Evolutionary conservation across 2,888 invertebrate species (phyloP).

Genomic region (Ferdinandea cuprea): DNA sequence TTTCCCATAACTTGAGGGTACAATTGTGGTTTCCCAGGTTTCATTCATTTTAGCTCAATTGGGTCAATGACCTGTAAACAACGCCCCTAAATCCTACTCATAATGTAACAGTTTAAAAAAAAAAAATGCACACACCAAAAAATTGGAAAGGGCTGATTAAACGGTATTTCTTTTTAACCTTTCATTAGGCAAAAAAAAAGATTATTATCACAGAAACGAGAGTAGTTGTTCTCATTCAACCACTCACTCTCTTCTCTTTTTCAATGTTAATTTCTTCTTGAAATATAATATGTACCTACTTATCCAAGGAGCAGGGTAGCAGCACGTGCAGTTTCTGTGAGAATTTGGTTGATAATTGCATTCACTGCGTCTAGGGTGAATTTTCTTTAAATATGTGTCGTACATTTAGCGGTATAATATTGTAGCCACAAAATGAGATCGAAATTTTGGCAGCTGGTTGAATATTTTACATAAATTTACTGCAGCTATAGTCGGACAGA

Average conservation of each 20-base stretch:
- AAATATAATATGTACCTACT: constrained; percentile 18
- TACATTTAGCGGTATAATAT: too few relatives aligned
- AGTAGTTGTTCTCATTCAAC: constrained; percentile 45
- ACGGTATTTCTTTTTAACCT: background rate
- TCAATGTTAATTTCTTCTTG: background rate
- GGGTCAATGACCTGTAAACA: constrained; percentile 22
- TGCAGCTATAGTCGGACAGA: too few relatives aligned
- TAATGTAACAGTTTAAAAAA: background rate
- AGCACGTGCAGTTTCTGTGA: constrained; percentile 9
- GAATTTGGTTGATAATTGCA: too few relatives aligned
- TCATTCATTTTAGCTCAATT: background rate
- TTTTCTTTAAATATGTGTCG: too few relatives aligned
- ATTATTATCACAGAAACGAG: constrained; percentile 32
- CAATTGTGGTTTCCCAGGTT: constrained; percentile 13
- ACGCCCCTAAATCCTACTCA: background rate
- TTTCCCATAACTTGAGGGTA: background rate
- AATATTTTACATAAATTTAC: background rate
- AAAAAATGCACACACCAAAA: background rate
- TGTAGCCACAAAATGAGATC: too few relatives aligned
- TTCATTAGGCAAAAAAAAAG: background rate
- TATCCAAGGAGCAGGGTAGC: background rate
- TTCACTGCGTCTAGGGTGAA: too few relatives aligned
- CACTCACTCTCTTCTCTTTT: constrained; percentile 27
- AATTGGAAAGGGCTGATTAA: background rate
- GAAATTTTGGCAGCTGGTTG: too few relatives aligned